Conservation (phyloP, 2,888 invertebrate species). For the Lycophotia porphyrea region DNA sequence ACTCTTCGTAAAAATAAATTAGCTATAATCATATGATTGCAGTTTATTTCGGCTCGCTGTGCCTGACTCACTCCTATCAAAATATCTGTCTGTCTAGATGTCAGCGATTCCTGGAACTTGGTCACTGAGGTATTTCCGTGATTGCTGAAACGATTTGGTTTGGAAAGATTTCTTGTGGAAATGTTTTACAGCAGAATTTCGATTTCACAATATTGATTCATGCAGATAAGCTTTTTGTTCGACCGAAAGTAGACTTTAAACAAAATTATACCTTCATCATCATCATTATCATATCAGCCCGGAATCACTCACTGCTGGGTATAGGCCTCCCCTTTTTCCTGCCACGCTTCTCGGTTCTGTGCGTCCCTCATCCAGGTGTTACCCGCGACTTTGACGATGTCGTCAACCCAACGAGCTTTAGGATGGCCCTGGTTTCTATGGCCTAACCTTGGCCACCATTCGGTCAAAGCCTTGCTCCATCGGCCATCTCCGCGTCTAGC, state of each 20-base stretch:
- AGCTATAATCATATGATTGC: constrained; percentile 20
- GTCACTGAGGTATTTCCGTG: constrained; percentile 43
- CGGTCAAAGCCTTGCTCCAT: too few relatives aligned
- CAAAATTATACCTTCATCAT: background rate
- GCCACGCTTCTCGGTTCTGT: too few relatives aligned
- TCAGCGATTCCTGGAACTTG: constrained; percentile 25
- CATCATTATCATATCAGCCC: too few relatives aligned
- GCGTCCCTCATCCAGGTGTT: too few relatives aligned
- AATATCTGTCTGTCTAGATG: constrained; percentile 48
- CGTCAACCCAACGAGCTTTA: too few relatives aligned
- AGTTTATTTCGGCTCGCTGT: constrained; percentile 30
- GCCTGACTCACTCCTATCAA: constrained; percentile 54
- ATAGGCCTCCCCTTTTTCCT: too few relatives aligned
- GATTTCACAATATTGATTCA: background rate
- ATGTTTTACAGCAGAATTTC: background rate
- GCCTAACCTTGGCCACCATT: too few relatives aligned
- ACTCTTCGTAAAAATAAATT: constrained; percentile 4
- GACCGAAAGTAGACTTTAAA: too few relatives aligned
- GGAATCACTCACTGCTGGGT: too few relatives aligned
- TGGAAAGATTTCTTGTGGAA: background rate
- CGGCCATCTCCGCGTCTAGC: too few relatives aligned
- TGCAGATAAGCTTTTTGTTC: background rate
- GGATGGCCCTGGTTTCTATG: too few relatives aligned
- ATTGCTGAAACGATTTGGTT: constrained; percentile 20
- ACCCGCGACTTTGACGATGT: too few relatives aligned